Evolutionary conservation across 2,113 vertebrate genomes (phyloP), one percentile per base, ranked within the genome.

Genomic region (Grantiella picta): DNA sequence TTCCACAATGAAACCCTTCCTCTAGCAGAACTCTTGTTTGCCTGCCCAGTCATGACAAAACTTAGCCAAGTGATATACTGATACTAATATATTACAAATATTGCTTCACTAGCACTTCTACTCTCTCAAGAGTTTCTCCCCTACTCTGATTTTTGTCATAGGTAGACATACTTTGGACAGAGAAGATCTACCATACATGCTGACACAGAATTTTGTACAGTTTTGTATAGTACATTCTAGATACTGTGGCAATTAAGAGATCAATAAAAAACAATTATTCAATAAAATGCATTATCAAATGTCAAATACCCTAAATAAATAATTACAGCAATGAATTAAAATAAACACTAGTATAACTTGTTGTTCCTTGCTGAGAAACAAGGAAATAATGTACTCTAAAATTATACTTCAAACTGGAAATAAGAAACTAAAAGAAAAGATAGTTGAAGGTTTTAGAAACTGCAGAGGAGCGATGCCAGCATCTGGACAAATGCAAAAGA

Each of bases 401-500:
- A 56, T 36, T 15, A 45, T 7, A 68, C 24, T 85, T 93, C 27
- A 69, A 69, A 83, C 1, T 40, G 35, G 23, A 82, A 79, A 85
- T 35, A 71, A 68, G 14, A 13, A 84, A 82, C 19, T 63, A 10
- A 95, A 82, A 90, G 53, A 82, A 70, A 93, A 80, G 13, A 23
- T 2, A 70, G 29, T 3, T 66, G n/a, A 83, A 76, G 17, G 49
- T 49, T 35, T 82, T 57, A 87, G 52, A 49, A 87, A 61, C 20
- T 36, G 15, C 23, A 72, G 44, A 82, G n/a, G 19, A 91, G 50
- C 0, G 4, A 71, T 2, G 19, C 15, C 0, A 1, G 3, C 57
- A 91, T 45, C 49, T 33, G 4, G 22, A 82, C 9, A 12, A 82
- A 1, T 42, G 57, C 40, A 84, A 49, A 59, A 86, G 65, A 92